Conservation (phyloP, 2,888 invertebrate genomes). For the Caenorhabditis angaria region DNA sequence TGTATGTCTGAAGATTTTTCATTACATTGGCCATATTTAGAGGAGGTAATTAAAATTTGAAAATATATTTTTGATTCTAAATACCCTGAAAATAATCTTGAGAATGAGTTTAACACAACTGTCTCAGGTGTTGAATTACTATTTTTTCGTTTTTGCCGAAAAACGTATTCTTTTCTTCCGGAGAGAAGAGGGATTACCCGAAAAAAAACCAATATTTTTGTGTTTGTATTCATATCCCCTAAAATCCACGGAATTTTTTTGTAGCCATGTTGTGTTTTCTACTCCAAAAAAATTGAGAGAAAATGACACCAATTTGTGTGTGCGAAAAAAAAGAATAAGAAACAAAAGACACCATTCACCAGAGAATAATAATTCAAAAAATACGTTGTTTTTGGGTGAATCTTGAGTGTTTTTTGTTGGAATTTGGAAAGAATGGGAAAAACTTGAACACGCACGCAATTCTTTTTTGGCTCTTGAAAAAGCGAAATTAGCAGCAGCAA, state of each 20-base stretch:
- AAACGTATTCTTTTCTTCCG: constrained; percentile 27
- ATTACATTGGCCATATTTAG: constrained; percentile 66
- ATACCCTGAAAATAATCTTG: background rate
- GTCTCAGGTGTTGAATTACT: constrained; percentile 38
- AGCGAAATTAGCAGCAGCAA: too few species aligned
- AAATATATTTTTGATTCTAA: background rate
- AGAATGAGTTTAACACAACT: constrained; percentile 18
- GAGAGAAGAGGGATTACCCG: background rate
- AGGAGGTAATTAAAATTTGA: constrained; percentile 55
- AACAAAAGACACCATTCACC: background rate
- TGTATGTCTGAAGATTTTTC: constrained; percentile 71
- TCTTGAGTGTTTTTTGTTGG: constrained; percentile 1
- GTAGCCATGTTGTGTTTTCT: background rate
- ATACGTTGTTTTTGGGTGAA: background rate
- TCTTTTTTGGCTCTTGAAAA: too few species aligned
- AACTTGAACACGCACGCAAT: background rate
- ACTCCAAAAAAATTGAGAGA: too few species aligned
- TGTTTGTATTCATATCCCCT: background rate
- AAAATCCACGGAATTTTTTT: background rate
- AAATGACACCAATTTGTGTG: background rate
- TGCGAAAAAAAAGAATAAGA: background rate
- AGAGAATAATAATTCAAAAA: constrained; percentile 4
- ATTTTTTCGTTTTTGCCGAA: constrained; percentile 1
- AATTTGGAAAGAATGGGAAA: background rate
- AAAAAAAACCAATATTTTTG: background rate